Conservation (phyloP, 2,797 vertebrate genomes). For the Myotis myotis region DNA sequence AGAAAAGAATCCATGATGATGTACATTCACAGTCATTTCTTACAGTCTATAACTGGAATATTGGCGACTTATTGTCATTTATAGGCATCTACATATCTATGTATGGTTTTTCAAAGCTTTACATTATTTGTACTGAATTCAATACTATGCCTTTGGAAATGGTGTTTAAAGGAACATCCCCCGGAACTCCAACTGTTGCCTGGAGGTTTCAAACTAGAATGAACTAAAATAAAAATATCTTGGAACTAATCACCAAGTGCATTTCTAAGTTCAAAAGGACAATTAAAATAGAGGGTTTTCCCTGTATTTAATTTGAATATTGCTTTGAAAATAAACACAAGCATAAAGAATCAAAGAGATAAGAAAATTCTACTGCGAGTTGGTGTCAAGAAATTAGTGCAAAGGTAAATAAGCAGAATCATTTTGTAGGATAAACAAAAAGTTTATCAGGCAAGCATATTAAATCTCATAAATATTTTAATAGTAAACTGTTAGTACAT, state of each 20-base stretch:
- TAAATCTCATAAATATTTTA: slow-evolving; percentile 44
- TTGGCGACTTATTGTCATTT: background rate
- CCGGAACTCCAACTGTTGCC: background rate
- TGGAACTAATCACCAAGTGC: background rate
- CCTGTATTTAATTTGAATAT: background rate
- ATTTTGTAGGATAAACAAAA: slow-evolving; percentile 1
- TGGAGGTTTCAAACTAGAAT: background rate
- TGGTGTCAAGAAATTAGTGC: background rate
- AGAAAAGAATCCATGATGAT: background rate
- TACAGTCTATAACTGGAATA: background rate
- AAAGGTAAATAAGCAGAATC: background rate
- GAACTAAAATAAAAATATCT: background rate
- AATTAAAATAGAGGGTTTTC: background rate
- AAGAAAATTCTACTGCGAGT: background rate
- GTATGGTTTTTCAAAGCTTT: background rate
- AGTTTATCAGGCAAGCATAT: background rate
- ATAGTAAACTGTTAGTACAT: background rate
- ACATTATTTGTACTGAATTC: background rate
- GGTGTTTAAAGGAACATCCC: background rate
- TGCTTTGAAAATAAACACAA: slow-evolving; percentile 23
- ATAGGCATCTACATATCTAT: background rate
- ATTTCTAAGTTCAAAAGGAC: slow-evolving; percentile 30
- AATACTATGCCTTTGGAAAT: background rate
- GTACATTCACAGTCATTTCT: background rate
- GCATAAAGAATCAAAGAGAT: background rate